phyloP scores from a whole-genome alignment of 2,888 invertebrate species.

The Latrodectus elegans region DNA sequence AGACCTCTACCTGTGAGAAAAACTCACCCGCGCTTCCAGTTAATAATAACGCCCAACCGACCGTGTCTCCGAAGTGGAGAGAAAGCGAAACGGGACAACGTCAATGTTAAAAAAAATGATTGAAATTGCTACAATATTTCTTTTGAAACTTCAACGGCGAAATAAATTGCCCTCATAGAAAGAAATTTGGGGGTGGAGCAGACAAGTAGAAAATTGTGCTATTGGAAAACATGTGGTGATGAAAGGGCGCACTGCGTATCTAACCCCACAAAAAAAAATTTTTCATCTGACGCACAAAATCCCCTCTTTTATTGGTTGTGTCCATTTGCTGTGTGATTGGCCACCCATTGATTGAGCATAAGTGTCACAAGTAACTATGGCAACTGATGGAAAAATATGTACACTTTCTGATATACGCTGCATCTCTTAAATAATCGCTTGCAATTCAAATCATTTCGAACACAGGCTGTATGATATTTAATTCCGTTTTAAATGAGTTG shows the following conservation, averaged over 20 bases:
- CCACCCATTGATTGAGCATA: slow-evolving; percentile 43
- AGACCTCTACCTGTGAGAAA: too few relatives aligned
- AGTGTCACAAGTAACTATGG: slow-evolving; percentile 48
- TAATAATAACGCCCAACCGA: too few relatives aligned
- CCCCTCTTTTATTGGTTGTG: slow-evolving; percentile 47
- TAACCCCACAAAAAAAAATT: neutral
- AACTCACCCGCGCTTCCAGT: too few relatives aligned
- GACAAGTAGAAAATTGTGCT: slow-evolving; percentile 27
- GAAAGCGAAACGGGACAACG: too few relatives aligned
- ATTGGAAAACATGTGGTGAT: slow-evolving; percentile 7
- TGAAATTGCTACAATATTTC: too few relatives aligned
- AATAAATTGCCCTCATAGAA: slow-evolving; percentile 37
- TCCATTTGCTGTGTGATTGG: slow-evolving; percentile 57
- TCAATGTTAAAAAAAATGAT: too few relatives aligned
- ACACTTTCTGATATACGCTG: slow-evolving; percentile 5
- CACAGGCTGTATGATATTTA: too few relatives aligned
- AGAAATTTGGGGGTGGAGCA: neutral
- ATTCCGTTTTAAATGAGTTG: too few relatives aligned
- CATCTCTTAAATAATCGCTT: too few relatives aligned
- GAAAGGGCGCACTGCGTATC: neutral
- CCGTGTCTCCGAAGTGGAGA: too few relatives aligned
- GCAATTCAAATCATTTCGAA: too few relatives aligned
- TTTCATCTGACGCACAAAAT: slow-evolving; percentile 16
- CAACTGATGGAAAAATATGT: slow-evolving; percentile 51
- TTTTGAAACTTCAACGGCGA: slow-evolving; percentile 25